phyloP scores from a whole-genome alignment of 2,113 vertebrate species.

The Coptodon bakossiorum region DNA sequence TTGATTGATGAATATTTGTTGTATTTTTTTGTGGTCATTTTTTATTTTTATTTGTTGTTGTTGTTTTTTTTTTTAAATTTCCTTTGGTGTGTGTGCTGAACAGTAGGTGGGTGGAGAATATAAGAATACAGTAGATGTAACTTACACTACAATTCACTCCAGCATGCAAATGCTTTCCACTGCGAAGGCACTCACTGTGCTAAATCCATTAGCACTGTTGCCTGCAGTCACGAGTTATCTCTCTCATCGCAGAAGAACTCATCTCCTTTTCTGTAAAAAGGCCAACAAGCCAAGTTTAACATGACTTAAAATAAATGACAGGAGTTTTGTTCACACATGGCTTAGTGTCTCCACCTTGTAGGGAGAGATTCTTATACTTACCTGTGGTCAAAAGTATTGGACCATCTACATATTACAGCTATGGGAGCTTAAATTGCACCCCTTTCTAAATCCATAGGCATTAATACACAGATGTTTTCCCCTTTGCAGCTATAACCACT shows the following conservation, averaged over 20 bases:
- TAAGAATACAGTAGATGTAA: neutral
- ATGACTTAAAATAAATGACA: neutral
- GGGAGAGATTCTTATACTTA: neutral
- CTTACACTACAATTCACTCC: neutral
- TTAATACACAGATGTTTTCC: neutral
- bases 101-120: neutral
- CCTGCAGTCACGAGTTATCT: constrained; percentile 3
- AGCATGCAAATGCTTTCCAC: neutral
- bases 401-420: neutral
- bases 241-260: neutral
- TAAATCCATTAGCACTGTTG: constrained; percentile 23
- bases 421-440: neutral
- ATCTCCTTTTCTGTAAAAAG: constrained; percentile 1
- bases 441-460: neutral
- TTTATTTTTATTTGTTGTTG: neutral
- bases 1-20: neutral
- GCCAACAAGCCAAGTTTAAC: neutral
- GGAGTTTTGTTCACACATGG: neutral
- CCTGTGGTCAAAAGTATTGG: neutral
- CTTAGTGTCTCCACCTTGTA: neutral
- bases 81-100: neutral
- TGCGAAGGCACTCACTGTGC: neutral
- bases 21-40: neutral
- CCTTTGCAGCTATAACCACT: neutral
- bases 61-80: neutral